A percentile compares a stretch with the other conserved stretches of the same genome.
phyloP scores from a whole-genome alignment of 92 coral and sea anemone species.

The Zoanthus gigantus region DNA sequence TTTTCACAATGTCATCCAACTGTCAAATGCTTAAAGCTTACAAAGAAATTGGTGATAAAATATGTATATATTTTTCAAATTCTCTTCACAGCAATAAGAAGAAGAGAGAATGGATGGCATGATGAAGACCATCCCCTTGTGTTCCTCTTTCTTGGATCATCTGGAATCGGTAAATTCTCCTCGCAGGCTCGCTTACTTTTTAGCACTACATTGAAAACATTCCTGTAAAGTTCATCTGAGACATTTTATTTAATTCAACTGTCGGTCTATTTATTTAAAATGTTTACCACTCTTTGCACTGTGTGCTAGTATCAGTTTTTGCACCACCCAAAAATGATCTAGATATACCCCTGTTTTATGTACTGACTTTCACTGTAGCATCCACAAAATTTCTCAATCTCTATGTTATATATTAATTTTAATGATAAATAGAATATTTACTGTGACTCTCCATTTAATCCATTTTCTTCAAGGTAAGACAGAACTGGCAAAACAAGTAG shows the following conservation, averaged over 20 bases:
- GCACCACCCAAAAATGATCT: too few relatives aligned
- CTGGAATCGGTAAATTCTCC: conserved; percentile 88
- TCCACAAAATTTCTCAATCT: neutral
- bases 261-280: too few relatives aligned
- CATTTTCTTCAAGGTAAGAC: conserved; percentile 80
- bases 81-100: conserved; percentile 79
- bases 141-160: conserved; percentile 93
- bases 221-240: neutral
- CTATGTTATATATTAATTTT: neutral
- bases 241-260: too few relatives aligned
- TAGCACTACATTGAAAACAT: neutral
- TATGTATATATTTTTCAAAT: too few relatives aligned
- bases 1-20: too few relatives aligned
- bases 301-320: too few relatives aligned
- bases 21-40: too few relatives aligned
- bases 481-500: conserved; percentile 98
- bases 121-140: conserved; percentile 97
- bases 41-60: too few relatives aligned
- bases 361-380: neutral
- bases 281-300: too few relatives aligned
- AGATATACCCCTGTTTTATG: neutral
- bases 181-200: neutral
- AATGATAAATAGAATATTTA: too few relatives aligned
- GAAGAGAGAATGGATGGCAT: conserved; percentile 99
- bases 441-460: too few relatives aligned